Conservation (phyloP, 2,888 invertebrate genomes). For the Omphaloscelis lunosa region DNA sequence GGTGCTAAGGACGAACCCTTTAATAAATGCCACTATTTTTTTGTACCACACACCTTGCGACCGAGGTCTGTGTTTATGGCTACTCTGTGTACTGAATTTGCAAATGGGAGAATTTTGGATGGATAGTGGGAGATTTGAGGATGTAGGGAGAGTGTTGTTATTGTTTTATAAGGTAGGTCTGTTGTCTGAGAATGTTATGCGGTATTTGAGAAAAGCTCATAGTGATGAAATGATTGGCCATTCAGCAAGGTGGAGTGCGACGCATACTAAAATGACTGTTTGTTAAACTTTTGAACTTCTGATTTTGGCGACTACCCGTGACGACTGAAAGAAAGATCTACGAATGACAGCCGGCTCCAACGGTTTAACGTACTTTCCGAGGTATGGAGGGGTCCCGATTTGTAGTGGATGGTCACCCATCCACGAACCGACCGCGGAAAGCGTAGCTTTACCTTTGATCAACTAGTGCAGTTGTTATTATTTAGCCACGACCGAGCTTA, state of each 20-base stretch:
- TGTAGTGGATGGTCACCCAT: too few relatives aligned
- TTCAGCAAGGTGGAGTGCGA: neutral
- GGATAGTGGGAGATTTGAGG: conserved; percentile 1
- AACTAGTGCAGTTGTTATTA: too few relatives aligned
- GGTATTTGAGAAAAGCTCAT: neutral
- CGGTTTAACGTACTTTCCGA: too few relatives aligned
- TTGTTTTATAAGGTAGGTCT: conserved; percentile 35
- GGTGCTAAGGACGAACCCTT: conserved; percentile 77
- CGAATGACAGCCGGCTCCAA: too few relatives aligned
- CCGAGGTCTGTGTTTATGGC: conserved; percentile 82
- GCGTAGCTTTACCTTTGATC: too few relatives aligned
- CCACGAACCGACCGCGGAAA: too few relatives aligned
- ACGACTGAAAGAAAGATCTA: too few relatives aligned
- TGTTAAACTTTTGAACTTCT: too few relatives aligned
- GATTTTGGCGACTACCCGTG: too few relatives aligned
- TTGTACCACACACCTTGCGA: conserved; percentile 85
- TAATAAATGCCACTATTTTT: conserved; percentile 89
- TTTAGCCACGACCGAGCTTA: too few relatives aligned
- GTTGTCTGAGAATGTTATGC: neutral
- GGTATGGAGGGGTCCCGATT: too few relatives aligned
- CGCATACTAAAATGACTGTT: neutral
- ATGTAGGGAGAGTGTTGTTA: conserved; percentile 9
- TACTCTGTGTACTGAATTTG: conserved; percentile 82
- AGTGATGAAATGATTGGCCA: neutral
- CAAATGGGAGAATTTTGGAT: conserved; percentile 60